These are phyloP conservation scores for Drosophila birchii DNA, from an alignment of 2,888 invertebrate species.

Conservation along the genomic window DNA sequence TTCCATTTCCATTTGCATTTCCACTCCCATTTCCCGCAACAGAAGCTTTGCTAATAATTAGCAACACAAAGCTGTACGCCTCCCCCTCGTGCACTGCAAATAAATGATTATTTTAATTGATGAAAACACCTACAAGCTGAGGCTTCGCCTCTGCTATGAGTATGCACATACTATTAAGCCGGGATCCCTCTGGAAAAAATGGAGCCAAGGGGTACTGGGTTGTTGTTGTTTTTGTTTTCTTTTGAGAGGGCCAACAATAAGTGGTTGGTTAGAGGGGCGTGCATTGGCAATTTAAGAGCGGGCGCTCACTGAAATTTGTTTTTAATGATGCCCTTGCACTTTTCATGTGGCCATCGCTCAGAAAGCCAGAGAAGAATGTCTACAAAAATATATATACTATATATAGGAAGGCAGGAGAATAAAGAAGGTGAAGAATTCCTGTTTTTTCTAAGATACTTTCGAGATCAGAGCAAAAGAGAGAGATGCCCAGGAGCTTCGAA, in stretches of 20 bases:
- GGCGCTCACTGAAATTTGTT: slow-evolving; percentile 70
- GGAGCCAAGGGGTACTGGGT: not conserved
- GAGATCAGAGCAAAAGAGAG: slow-evolving; percentile 4
- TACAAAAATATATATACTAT: slow-evolving; percentile 11
- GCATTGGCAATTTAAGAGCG: slow-evolving; percentile 65
- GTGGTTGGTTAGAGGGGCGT: slow-evolving; percentile 27
- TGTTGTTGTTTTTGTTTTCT: too few relatives aligned
- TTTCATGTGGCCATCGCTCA: slow-evolving; percentile 68
- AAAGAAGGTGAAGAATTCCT: not conserved
- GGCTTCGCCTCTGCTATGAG: slow-evolving; percentile 44
- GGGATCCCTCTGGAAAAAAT: slow-evolving; percentile 2
- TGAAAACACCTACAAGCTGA: slow-evolving; percentile 70
- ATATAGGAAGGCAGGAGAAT: not conserved
- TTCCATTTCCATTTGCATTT: slow-evolving; percentile 39
- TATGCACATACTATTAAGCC: slow-evolving; percentile 21
- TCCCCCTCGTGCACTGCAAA: slow-evolving; percentile 62
- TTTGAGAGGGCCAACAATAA: not conserved
- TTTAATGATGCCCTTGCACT: slow-evolving; percentile 78
- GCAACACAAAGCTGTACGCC: slow-evolving; percentile 42
- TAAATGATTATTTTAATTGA: slow-evolving; percentile 78
- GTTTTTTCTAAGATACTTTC: slow-evolving; percentile 38
- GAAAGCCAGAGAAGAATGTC: slow-evolving; percentile 24
- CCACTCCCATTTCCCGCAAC: slow-evolving; percentile 31
- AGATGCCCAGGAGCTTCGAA: slow-evolving; percentile 43
- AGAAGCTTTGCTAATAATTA: slow-evolving; percentile 53